Conservation (phyloP, 2,113 vertebrate species). For the Pygoscelis adeliae region DNA sequence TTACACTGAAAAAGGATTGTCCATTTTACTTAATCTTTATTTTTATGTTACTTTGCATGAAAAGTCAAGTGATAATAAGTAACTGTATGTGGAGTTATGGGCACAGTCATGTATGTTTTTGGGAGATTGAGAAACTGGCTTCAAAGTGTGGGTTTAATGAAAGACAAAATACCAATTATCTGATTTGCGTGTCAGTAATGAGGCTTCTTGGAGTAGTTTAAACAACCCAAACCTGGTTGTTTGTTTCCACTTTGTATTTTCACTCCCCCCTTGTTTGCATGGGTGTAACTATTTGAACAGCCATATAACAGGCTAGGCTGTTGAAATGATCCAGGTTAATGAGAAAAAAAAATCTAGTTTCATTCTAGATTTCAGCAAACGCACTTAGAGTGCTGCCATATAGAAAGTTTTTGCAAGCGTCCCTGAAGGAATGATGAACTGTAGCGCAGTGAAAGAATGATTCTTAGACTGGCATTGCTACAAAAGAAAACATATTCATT, state of each 20-base stretch:
- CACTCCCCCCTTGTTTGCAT: not conserved
- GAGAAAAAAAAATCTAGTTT: not conserved
- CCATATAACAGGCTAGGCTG: not conserved
- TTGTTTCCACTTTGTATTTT: not conserved
- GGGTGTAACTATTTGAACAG: not conserved
- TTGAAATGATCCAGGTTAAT: not conserved
- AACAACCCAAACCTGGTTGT: not conserved
- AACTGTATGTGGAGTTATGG: fast-evolving
- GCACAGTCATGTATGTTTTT: not conserved
- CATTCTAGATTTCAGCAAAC: not conserved
- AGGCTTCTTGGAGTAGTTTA: not conserved
- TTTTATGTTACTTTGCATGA: not conserved
- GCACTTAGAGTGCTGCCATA: not conserved
- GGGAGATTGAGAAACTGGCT: not conserved
- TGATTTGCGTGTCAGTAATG: not conserved
- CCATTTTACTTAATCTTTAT: not conserved
- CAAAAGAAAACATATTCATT: not conserved
- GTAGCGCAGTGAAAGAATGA: not conserved
- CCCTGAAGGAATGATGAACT: not conserved
- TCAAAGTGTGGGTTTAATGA: not conserved
- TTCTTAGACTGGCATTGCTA: not conserved
- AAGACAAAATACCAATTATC: not conserved
- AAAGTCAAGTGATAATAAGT: not conserved
- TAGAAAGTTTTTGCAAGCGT: not conserved
- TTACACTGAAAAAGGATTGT: not conserved